A percentile compares a stretch with the other conserved stretches of the same genome.
phyloP scores from a whole-genome alignment of 2,113 vertebrate genomes.

The Chroicocephalus ridibundus region DNA sequence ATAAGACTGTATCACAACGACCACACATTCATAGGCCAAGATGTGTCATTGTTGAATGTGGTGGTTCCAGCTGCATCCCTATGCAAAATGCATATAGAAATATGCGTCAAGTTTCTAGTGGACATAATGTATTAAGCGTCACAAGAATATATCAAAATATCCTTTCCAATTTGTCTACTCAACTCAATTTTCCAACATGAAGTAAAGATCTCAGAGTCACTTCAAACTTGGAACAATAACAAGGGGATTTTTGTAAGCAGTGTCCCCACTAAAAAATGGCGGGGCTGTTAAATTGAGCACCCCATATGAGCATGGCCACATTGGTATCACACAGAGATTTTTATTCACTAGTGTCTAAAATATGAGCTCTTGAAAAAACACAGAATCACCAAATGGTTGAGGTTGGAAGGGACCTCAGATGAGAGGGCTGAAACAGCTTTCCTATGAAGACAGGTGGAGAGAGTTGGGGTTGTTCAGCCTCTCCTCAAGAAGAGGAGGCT shows the following conservation, averaged over 20 bases:
- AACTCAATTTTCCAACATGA: neutral
- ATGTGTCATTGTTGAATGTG: neutral
- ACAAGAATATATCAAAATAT: neutral
- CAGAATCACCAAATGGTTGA: neutral
- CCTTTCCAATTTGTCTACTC: neutral
- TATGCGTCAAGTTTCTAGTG: neutral
- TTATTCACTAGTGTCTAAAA: neutral
- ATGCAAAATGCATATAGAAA: neutral
- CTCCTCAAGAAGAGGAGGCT: neutral
- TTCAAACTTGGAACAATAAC: neutral
- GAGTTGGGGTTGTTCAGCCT: neutral
- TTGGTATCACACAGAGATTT: neutral
- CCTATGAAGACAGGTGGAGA: neutral
- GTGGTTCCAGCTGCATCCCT: neutral
- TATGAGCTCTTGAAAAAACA: neutral
- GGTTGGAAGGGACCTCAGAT: neutral
- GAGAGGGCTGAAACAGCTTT: neutral
- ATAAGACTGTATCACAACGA: neutral
- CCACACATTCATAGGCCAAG: neutral
- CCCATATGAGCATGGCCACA: neutral
- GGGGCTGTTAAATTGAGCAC: neutral
- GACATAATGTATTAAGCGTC: neutral
- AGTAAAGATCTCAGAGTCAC: neutral
- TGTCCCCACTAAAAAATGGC: neutral
- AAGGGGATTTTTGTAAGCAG: neutral